A percentile compares a stretch with the other conserved stretches of the same genome.
phyloP scores from a whole-genome alignment of 1,140 invertebrate species.

The Apis mellifera region DNA sequence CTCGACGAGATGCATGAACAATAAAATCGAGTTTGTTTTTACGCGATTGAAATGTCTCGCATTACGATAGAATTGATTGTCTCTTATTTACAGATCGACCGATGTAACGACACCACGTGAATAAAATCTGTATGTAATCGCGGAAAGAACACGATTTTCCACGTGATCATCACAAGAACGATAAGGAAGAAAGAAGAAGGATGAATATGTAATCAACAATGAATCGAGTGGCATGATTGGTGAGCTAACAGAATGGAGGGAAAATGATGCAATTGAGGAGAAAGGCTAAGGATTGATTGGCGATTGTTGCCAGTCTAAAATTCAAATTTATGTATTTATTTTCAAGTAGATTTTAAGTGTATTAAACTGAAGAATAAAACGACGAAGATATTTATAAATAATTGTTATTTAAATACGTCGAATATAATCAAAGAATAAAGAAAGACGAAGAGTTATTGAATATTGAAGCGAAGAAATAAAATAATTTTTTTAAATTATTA shows the following conservation, averaged over 20 bases:
- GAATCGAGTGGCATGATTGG: slow-evolving; percentile 3
- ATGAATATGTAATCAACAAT: slow-evolving; percentile 44
- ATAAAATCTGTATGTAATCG: not conserved
- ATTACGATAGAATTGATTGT: slow-evolving; percentile 8
- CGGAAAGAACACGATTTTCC: slow-evolving; percentile 13
- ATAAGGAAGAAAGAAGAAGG: not conserved
- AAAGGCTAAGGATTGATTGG: not conserved
- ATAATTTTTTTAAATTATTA: too few relatives aligned
- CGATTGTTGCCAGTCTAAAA: not conserved
- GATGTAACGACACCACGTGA: too few relatives aligned
- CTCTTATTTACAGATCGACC: slow-evolving; percentile 9
- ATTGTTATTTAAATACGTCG: too few relatives aligned
- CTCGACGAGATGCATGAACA: too few relatives aligned
- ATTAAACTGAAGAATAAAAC: too few relatives aligned
- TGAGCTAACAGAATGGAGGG: not conserved
- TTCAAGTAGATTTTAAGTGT: too few relatives aligned
- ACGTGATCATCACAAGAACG: not conserved
- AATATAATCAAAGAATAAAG: too few relatives aligned
- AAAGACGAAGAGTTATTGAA: too few relatives aligned
- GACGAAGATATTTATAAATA: too few relatives aligned
- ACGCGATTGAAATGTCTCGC: slow-evolving; percentile 13
- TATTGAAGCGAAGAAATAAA: too few relatives aligned
- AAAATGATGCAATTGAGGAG: not conserved
- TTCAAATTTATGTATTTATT: not conserved
- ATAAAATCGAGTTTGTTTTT: slow-evolving; percentile 33